Evolutionary conservation across 2,888 invertebrate genomes (phyloP).

Genomic region (Amorpha juglandis): DNA sequence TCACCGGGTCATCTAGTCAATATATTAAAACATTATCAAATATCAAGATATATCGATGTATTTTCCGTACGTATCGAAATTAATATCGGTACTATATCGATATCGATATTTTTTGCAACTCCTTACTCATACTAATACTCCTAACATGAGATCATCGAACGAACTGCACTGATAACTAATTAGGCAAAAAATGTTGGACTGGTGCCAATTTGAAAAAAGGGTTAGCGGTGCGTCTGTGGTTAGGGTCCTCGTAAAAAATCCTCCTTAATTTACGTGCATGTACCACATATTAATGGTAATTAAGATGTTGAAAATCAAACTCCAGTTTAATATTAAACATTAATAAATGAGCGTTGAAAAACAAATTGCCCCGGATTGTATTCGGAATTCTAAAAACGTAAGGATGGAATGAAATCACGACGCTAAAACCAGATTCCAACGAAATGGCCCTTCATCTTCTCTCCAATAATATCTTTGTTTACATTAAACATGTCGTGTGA

Average conservation of each 20-base stretch:
- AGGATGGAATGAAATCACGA: slow-evolving; percentile 60
- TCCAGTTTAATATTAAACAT: slow-evolving; percentile 7
- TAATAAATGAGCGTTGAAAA: slow-evolving; percentile 36
- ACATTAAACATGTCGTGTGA: slow-evolving; percentile 49
- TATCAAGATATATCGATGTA: too few species aligned
- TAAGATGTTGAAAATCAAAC: slow-evolving; percentile 2
- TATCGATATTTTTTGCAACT: too few species aligned
- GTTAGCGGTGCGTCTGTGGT: slow-evolving; percentile 36
- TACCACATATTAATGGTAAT: neutral
- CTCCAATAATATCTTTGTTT: slow-evolving; percentile 68
- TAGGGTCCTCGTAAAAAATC: slow-evolving; percentile 33
- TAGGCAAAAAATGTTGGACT: slow-evolving; percentile 46
- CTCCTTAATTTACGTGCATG: slow-evolving; percentile 37
- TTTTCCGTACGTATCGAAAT: too few species aligned
- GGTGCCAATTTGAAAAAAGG: slow-evolving; percentile 45
- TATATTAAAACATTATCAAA: too few species aligned
- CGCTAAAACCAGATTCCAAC: slow-evolving; percentile 51
- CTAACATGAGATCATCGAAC: slow-evolving; percentile 51
- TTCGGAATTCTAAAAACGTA: slow-evolving; percentile 62
- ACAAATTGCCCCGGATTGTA: slow-evolving; percentile 36
- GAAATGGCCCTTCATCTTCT: slow-evolving; percentile 62
- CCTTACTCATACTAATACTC: too few species aligned
- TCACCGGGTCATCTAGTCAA: too few species aligned
- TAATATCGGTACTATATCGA: too few species aligned
- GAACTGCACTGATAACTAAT: slow-evolving; percentile 42